Base-by-base conservation (phyloP, 2,113 vertebrate genomes). In the Hippocampus barbouri region DNA sequence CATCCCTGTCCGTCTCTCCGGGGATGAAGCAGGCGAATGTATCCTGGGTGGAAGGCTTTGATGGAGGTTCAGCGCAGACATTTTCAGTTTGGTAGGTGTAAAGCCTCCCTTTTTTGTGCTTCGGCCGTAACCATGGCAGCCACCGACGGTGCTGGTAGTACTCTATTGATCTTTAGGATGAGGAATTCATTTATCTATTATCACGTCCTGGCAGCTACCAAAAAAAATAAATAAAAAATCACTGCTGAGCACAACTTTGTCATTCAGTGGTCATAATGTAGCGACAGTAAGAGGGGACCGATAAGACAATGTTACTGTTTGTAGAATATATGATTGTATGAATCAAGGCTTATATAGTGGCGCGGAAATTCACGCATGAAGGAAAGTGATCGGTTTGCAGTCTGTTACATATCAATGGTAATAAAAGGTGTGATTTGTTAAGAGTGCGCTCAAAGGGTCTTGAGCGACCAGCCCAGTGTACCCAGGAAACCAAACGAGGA, bases 41-140 rank as follows among this genome's bases (percentile, higher is more conserved):
- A 72, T 95, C 95, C 86, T 98, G 97, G 97, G 92, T 93, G 75
- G 93, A 96, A 0, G 97, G 97, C 45, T 98, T 96, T 79, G 96
- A 99, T 7, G 97, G 97, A 27, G 97, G 97, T 72, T 95, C 94
- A 67, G 86, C 93, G 72, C 97, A 98, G 92, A 93, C 92, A 66
- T 99, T 98, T 93, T 96, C 95, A 70, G 94, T 99, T 80, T 99
- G 97, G 97, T 88, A 4, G 91, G 93, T 0, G 83, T 74, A 73
- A 79, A 86, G 79, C 77, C 81, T 80, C 81, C 78, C 59, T 38
- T 79, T 78, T 86, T 83, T 85, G 67, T 75, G 84, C 83, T 77
- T 7, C 14, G 80, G 71, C 87, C 69, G 89, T 88, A 87, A 86
- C 86, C 86, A 90, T 89, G 73, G 88, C 85, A 88, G 77, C 87